Evolutionary conservation across 2,888 invertebrate genomes (phyloP).

Genomic region (Abscondita cerata): DNA sequence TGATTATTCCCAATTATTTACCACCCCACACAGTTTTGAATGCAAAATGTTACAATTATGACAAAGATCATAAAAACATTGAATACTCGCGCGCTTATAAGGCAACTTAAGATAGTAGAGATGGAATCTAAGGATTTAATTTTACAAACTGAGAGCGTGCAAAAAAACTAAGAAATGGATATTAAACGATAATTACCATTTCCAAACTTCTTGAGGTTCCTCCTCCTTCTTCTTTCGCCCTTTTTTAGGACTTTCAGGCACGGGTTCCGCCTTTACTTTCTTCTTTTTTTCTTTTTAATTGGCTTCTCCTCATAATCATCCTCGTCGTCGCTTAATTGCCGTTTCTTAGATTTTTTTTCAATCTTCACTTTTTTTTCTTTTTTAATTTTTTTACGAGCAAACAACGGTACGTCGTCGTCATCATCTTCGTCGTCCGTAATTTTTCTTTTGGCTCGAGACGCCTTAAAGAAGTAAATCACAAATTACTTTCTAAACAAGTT

Average conservation of each 20-base stretch:
- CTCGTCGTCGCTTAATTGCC: constrained; percentile 61
- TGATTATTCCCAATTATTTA: no score
- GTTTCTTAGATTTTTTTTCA: constrained; percentile 62
- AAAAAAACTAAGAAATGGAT: no score
- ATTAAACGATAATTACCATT: constrained; percentile 83
- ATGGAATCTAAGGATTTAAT: no score
- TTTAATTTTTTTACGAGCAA: constrained; percentile 72
- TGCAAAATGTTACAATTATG: no score
- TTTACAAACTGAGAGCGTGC: no score
- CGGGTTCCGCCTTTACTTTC: constrained; percentile 50
- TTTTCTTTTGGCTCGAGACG: constrained; percentile 40
- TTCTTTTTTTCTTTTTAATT: constrained; percentile 64
- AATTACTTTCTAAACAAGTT: constrained; percentile 3
- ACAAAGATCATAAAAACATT: no score
- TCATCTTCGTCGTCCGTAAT: constrained; percentile 61
- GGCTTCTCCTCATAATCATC: constrained; percentile 66
- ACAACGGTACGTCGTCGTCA: constrained; percentile 72
- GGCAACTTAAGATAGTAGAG: no score
- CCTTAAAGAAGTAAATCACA: constrained; percentile 31
- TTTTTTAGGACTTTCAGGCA: constrained; percentile 66
- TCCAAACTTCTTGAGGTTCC: constrained; percentile 86
- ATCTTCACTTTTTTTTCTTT: constrained; percentile 60
- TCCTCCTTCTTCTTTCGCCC: constrained; percentile 79
- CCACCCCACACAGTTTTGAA: no score
- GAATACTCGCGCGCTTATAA: no score